These are phyloP conservation scores for Psittacus erithacus DNA, from an alignment of 2,113 vertebrate species.

Conservation along the genomic window DNA sequence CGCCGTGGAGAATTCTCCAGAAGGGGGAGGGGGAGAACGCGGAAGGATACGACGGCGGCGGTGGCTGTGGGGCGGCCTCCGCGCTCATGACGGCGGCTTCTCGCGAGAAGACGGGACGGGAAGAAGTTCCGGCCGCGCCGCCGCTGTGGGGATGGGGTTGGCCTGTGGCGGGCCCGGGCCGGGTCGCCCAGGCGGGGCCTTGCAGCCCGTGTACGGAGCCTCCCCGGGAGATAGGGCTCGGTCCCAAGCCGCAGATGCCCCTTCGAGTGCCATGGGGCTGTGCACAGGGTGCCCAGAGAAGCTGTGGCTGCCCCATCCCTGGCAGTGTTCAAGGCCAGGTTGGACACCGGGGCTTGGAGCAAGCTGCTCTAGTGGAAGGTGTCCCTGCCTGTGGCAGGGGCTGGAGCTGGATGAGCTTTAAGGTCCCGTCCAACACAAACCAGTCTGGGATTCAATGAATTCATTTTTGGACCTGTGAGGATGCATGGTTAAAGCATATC, in stretches of 20 bases:
- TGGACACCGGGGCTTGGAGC: not conserved
- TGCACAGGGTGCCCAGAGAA: accelerated
- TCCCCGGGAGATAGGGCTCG: too few relatives aligned
- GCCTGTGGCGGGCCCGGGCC: too few relatives aligned
- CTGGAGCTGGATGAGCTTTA: not conserved
- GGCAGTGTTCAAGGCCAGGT: not conserved
- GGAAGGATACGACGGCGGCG: not conserved
- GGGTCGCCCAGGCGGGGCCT: too few relatives aligned
- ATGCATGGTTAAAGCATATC: accelerated
- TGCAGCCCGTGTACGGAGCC: too few relatives aligned
- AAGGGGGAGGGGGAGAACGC: constrained; percentile 49
- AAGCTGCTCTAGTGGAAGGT: accelerated
- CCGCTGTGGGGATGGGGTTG: not conserved
- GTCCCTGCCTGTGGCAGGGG: not conserved
- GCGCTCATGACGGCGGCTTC: not conserved
- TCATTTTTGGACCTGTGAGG: not conserved
- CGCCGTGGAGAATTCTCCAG: constrained; percentile 51
- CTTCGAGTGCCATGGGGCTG: not conserved
- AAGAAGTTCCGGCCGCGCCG: constrained; percentile 15
- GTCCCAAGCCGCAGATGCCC: too few relatives aligned
- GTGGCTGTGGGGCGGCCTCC: accelerated
- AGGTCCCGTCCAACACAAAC: not conserved
- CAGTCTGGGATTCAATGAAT: not conserved
- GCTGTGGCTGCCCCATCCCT: not conserved
- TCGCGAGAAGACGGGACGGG: not conserved